A percentile compares a stretch with the other conserved stretches of the same genome.
Conservation (phyloP, 1,140 invertebrate genomes). For the Lasaia peninsularis region DNA sequence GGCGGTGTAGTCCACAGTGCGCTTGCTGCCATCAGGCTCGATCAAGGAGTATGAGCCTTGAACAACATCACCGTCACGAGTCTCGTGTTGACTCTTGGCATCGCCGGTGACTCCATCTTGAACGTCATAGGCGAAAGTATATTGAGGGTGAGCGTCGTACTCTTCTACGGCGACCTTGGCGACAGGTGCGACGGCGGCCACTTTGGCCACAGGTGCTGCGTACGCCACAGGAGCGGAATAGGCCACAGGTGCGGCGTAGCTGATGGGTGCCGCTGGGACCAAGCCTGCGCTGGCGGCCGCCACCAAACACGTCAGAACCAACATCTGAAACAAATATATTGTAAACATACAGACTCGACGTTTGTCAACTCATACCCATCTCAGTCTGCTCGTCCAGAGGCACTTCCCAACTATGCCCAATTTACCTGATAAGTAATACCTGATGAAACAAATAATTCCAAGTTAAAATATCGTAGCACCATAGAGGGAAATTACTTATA, state of each 20-base stretch:
- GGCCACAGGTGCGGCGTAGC: slow-evolving; percentile 37
- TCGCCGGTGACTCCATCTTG: slow-evolving; percentile 83
- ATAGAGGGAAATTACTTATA: no score
- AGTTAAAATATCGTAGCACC: no score
- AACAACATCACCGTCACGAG: slow-evolving; percentile 78
- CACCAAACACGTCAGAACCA: slow-evolving; percentile 26
- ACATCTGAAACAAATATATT: slow-evolving; percentile 27
- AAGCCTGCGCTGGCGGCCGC: slow-evolving; percentile 19
- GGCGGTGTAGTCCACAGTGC: slow-evolving; percentile 82
- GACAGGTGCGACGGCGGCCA: slow-evolving; percentile 14
- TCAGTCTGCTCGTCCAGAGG: no score
- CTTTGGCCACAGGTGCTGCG: slow-evolving; percentile 30
- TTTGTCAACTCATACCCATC: no score
- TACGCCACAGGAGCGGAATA: slow-evolving; percentile 31
- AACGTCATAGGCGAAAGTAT: slow-evolving; percentile 81
- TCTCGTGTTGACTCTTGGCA: slow-evolving; percentile 59
- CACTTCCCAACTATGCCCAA: no score
- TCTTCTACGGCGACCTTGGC: slow-evolving; percentile 33
- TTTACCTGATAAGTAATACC: no score
- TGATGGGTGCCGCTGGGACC: slow-evolving; percentile 25
- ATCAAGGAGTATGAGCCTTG: slow-evolving; percentile 80
- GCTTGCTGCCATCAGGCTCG: slow-evolving; percentile 82
- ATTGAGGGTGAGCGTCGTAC: slow-evolving; percentile 78
- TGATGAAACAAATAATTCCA: no score
- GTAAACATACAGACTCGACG: no score